Base-by-base conservation (phyloP, 2,888 invertebrate genomes). In the Polyploca ridens region DNA sequence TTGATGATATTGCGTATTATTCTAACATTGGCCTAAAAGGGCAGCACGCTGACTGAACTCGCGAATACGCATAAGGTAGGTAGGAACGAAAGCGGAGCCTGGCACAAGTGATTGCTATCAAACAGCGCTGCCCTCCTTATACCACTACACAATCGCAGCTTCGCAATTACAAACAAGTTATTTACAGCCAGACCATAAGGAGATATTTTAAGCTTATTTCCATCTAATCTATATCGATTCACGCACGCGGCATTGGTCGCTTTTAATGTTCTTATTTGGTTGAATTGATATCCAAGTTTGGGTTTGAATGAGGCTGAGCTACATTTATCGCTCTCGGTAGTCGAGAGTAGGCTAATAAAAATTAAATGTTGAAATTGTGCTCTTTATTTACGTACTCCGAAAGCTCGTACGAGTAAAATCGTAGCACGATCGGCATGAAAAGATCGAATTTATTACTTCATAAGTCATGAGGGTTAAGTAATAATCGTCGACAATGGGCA, bases 401-500 rank as follows among this genome's bases (percentile, higher is more conserved):
- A 67, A 70, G 74, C 73, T 78, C 74, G 78, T 78, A 78, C 73
- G 76, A 77, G 76, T 79, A 75, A 81, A 85, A 82, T 79, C 79
- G 82, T 81, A 84, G 79, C 82, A 81, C 79, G 83, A 82, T 81
- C 81, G 87, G 86, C 85, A 90, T 90, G 87, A 85, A 86, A 86
- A 90, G 87, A 88, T 88, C 85, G 87, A 90, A 90, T 91, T 93
- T 93, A 93, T 92, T 90, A 91, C 92, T 91, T 91, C 91, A 93
- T 93, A 93, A 93, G 91, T 93, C 93, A 91, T 89, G 87, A 89
- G 91, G 91, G 93, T 90, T 91, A 90, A 91, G 93, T 92, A 93
- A 92, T 93, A 93, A 92, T 93, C 88, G 91, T 89, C 90, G 90
- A 93, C 92, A 93, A 93, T 93, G 90, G 91, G 90, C 90, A 86